Conservation (phyloP, 23 tunicate species). For the Clavelina lepadiformis region DNA sequence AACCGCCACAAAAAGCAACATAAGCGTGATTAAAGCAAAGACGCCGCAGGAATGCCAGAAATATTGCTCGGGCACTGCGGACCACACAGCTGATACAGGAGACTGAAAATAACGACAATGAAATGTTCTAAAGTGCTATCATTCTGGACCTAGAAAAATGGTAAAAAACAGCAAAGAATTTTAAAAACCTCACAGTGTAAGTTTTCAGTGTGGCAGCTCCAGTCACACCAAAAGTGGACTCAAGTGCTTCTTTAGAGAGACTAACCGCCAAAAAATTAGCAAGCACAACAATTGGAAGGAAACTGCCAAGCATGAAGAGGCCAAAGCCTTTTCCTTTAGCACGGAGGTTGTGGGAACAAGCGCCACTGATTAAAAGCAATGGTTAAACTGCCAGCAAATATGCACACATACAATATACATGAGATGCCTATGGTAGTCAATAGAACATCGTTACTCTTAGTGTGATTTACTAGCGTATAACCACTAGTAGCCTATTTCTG, state of each 20-base stretch:
- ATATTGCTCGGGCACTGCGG: conserved; percentile 39
- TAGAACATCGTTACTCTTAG: no score
- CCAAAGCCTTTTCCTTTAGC: conserved; percentile 60
- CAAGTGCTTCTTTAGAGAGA: conserved; percentile 35
- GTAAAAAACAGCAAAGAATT: neutral
- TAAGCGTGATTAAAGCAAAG: conserved; percentile 33
- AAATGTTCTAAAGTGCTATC: neutral
- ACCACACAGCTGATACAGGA: conserved; percentile 61
- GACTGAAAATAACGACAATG: conserved; percentile 18
- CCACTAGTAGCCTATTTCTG: no score
- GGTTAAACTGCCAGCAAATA: neutral
- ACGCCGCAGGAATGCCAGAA: conserved; percentile 38
- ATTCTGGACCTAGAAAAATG: neutral
- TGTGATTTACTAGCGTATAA: no score
- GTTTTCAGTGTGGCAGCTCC: conserved; percentile 33
- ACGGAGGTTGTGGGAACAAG: conserved; percentile 53
- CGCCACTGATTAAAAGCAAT: conserved; percentile 35
- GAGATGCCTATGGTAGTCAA: no score
- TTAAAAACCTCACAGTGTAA: conserved; percentile 36
- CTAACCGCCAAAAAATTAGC: conserved; percentile 61
- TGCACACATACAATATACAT: no score
- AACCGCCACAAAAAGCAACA: conserved; percentile 53
- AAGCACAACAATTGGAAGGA: conserved; percentile 45
- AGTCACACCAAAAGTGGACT: conserved; percentile 25
- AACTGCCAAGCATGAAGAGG: conserved; percentile 21